These are phyloP conservation scores for Rhyzopertha dominica DNA, from an alignment of 1,140 invertebrate species.

Conservation along the genomic window DNA sequence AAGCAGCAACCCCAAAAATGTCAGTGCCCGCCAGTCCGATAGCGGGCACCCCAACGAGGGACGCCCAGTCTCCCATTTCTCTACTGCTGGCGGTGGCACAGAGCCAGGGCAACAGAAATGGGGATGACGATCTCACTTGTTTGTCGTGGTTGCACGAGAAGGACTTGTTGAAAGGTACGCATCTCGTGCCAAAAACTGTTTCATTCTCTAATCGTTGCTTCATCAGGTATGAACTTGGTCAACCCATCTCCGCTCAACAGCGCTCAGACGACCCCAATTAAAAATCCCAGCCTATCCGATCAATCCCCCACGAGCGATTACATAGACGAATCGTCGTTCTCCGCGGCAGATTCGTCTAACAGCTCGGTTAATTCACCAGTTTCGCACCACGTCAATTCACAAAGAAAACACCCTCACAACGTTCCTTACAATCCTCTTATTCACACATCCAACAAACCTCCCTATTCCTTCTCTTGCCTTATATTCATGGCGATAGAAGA, in stretches of 20 bases:
- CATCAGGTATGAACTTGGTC: conserved; percentile 40
- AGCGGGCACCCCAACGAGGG: conserved; percentile 35
- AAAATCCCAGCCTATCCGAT: conserved; percentile 32
- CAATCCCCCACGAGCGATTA: conserved; percentile 45
- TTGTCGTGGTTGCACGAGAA: conserved; percentile 87
- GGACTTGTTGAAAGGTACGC: conserved; percentile 76
- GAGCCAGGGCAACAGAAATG: conserved; percentile 29
- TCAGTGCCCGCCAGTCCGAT: conserved; percentile 39
- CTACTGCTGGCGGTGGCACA: conserved; percentile 41
- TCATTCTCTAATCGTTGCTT: conserved; percentile 6
- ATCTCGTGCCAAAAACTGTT: conserved; percentile 27
- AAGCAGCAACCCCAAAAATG: conserved; percentile 36
- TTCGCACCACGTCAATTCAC: too few species aligned
- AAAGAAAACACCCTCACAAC: conserved; percentile 65
- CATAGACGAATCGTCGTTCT: conserved; percentile 44
- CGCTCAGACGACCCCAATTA: conserved; percentile 37
- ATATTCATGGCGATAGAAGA: conserved; percentile 98
- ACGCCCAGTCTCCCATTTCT: conserved; percentile 41
- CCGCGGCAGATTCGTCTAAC: conserved; percentile 40
- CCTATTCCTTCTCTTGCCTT: conserved; percentile 91
- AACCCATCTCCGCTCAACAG: conserved; percentile 41
- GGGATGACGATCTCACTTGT: conserved; percentile 76
- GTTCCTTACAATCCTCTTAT: conserved; percentile 71
- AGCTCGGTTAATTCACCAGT: conserved; percentile 39
- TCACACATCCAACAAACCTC: conserved; percentile 83